Evolutionary conservation across 1,140 invertebrate genomes (phyloP).

Genomic region (Ctenoplectra terminalis): DNA sequence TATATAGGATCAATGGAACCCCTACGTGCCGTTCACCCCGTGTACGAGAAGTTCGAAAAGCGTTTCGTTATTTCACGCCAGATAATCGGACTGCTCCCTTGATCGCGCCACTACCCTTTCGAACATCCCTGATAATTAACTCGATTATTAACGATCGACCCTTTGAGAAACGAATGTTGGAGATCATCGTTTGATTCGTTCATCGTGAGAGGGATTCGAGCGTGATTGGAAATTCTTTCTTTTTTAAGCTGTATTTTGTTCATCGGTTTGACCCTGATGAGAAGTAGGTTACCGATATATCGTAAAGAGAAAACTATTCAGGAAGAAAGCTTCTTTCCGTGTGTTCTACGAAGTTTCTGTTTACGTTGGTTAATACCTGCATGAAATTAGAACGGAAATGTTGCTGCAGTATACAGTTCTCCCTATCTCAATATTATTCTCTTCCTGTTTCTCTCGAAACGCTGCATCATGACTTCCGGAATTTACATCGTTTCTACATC

Average conservation of each 20-base stretch:
- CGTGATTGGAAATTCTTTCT: too few relatives aligned
- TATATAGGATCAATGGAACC: conserved; percentile 68
- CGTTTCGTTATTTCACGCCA: conserved; percentile 60
- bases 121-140: conserved; percentile 49
- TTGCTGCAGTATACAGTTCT: neutral
- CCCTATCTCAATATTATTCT: conserved; percentile 19
- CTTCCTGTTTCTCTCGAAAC: conserved; percentile 32
- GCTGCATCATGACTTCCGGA: conserved; percentile 21
- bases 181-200: too few relatives aligned
- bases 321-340: neutral
- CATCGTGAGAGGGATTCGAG: neutral
- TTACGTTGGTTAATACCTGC: neutral
- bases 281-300: too few relatives aligned
- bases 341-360: neutral
- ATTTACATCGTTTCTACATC: conserved; percentile 21
- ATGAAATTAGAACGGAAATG: conserved; percentile 31
- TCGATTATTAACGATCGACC: conserved; percentile 31
- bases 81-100: conserved; percentile 42
- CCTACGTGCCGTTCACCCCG: conserved; percentile 34
- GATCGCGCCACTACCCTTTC: neutral
- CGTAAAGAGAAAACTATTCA: neutral
- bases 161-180: neutral
- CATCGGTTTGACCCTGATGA: too few relatives aligned
- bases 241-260: too few relatives aligned
- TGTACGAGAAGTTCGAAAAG: conserved; percentile 57